These are phyloP conservation scores for Salarias fasciatus DNA, from an alignment of 2,797 vertebrate genomes.

Conservation along the genomic window DNA sequence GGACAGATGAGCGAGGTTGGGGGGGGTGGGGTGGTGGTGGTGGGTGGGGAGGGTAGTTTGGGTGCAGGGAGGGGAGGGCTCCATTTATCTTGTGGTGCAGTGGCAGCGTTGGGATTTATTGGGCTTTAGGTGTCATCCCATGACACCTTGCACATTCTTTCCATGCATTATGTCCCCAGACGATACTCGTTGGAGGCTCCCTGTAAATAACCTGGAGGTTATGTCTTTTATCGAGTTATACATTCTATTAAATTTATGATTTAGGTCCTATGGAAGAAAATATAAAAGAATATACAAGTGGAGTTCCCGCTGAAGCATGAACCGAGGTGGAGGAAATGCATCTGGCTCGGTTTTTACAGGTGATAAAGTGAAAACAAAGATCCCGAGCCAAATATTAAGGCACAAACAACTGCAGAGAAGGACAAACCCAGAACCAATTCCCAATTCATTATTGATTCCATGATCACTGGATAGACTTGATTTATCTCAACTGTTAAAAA, in stretches of 20 bases:
- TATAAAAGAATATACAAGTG: conserved; percentile 38
- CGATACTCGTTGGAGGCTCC: conserved; percentile 68
- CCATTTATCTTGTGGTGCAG: conserved; percentile 73
- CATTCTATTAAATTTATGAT: conserved; percentile 63
- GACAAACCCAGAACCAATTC: conserved; percentile 12
- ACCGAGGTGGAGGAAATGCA: conserved; percentile 24
- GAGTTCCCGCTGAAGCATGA: conserved; percentile 29
- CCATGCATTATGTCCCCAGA: conserved; percentile 65
- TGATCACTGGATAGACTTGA: no score
- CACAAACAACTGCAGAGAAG: neutral
- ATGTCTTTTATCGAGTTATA: conserved; percentile 73
- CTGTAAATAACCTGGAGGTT: conserved; percentile 82
- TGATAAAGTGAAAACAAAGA: conserved; percentile 27
- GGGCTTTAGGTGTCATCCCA: conserved; percentile 72
- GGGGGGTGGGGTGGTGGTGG: conserved; percentile 7
- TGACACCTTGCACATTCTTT: conserved; percentile 82
- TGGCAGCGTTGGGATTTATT: conserved; percentile 76
- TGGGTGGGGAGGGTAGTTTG: conserved; percentile 30
- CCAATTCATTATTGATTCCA: no score
- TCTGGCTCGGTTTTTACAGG: conserved; percentile 2
- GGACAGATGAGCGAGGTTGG: conserved; percentile 14
- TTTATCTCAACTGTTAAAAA: no score
- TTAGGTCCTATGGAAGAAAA: conserved; percentile 33
- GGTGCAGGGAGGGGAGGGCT: conserved; percentile 18
- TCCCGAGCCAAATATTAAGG: no score